phyloP scores from a whole-genome alignment of 2,113 vertebrate genomes.

The Chionodraco myersi region DNA sequence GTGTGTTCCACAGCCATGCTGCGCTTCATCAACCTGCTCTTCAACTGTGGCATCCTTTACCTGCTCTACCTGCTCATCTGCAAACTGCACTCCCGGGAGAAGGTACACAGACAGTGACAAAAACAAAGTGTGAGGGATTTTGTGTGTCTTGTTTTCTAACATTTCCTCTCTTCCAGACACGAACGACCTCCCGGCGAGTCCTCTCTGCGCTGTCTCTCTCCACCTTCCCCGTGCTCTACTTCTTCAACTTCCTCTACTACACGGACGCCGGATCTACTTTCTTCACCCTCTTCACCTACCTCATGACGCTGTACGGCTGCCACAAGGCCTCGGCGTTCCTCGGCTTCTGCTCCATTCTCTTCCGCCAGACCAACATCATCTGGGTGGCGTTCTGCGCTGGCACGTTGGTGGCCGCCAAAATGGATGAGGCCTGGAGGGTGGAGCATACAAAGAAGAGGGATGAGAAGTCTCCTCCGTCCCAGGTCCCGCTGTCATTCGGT shows the following conservation, averaged over 20 bases:
- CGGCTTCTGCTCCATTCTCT: conserved; percentile 91
- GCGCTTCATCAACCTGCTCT: conserved; percentile 94
- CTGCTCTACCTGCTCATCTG: conserved; percentile 89
- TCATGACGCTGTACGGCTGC: conserved; percentile 95
- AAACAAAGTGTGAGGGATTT: fast-evolving
- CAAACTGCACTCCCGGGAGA: conserved; percentile 89
- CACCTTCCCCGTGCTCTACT: conserved; percentile 93
- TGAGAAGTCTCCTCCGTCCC: conserved; percentile 78
- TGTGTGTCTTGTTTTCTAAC: background rate
- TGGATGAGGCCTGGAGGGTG: conserved; percentile 90
- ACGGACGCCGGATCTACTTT: conserved; percentile 95
- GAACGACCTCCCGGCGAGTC: conserved; percentile 86
- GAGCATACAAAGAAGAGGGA: conserved; percentile 91
- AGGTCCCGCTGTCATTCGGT: conserved; percentile 78
- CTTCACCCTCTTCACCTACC: conserved; percentile 94
- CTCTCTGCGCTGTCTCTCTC: conserved; percentile 90
- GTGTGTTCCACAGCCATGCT: conserved; percentile 94
- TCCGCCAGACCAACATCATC: conserved; percentile 96
- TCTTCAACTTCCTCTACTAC: conserved; percentile 99
- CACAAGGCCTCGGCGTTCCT: conserved; percentile 93
- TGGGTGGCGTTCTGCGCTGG: conserved; percentile 95
- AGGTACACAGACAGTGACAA: conserved; percentile 80
- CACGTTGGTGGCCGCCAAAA: conserved; percentile 85
- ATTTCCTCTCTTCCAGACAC: conserved; percentile 76
- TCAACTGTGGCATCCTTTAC: conserved; percentile 94